Conservation (phyloP, 2,888 invertebrate genomes). For the Heliconius cydno region DNA sequence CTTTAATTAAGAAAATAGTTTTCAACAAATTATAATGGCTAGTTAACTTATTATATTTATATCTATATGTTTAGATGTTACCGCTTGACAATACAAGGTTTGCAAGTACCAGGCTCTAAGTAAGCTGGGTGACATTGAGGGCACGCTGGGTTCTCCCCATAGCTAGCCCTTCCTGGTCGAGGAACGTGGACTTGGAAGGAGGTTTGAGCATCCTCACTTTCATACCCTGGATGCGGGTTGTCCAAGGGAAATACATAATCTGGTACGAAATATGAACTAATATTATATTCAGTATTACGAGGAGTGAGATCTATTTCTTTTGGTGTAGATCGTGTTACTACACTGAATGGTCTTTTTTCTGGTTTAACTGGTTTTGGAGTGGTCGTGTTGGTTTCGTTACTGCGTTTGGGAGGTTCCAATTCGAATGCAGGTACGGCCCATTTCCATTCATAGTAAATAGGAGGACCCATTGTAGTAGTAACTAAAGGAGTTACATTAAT, state of each 20-base stretch:
- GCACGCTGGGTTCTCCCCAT: slow-evolving; percentile 84
- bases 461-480: slow-evolving; percentile 84
- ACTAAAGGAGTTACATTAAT: slow-evolving; percentile 66
- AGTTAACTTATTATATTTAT: slow-evolving; percentile 25
- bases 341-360: slow-evolving; percentile 67
- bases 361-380: slow-evolving; percentile 56
- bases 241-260: slow-evolving; percentile 85
- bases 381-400: slow-evolving; percentile 65
- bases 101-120: slow-evolving; percentile 84
- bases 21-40: slow-evolving; percentile 32
- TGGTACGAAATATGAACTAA: slow-evolving; percentile 84
- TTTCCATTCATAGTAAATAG: slow-evolving; percentile 86
- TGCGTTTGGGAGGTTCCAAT: slow-evolving; percentile 80
- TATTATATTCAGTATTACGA: slow-evolving; percentile 80
- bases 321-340: slow-evolving; percentile 65
- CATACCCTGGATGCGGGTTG: slow-evolving; percentile 83
- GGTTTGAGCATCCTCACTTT: slow-evolving; percentile 80
- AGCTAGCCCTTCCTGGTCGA: slow-evolving; percentile 71
- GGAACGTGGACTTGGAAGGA: slow-evolving; percentile 85
- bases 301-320: slow-evolving; percentile 58
- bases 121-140: slow-evolving; percentile 86
- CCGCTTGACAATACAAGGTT: slow-evolving; percentile 85
- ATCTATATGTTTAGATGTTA: slow-evolving; percentile 52
- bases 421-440: slow-evolving; percentile 85
- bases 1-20: slow-evolving; percentile 7